Conservation (phyloP, 2,888 invertebrate species). For the Tenthredo amoena region DNA sequence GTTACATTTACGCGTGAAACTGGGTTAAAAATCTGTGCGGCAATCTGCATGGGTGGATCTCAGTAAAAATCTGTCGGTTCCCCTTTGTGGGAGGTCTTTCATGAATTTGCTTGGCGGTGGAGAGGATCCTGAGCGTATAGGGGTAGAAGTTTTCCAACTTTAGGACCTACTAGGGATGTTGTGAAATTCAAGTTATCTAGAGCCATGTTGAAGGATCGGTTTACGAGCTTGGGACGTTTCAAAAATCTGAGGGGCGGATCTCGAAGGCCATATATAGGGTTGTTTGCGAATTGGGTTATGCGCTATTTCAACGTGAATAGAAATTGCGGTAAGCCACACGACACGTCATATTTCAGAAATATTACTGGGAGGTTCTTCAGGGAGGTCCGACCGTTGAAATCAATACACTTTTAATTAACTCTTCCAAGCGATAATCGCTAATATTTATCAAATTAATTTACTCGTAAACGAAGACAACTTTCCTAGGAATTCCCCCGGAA, state of each 20-base stretch:
- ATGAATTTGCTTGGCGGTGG: conserved; percentile 1
- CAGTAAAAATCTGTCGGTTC: conserved; percentile 9
- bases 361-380: neutral
- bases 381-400: too few relatives aligned
- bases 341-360: neutral
- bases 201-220: conserved; percentile 9
- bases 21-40: neutral
- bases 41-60: conserved; percentile 7
- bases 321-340: neutral
- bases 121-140: conserved; percentile 27
- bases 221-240: conserved; percentile 15
- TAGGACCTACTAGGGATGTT: conserved; percentile 26
- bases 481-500: too few relatives aligned
- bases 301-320: neutral
- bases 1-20: neutral
- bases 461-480: too few relatives aligned
- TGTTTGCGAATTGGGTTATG: neutral
- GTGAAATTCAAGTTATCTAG: conserved; percentile 29
- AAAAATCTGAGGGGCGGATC: conserved; percentile 15
- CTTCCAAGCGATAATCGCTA: too few relatives aligned
- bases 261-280: conserved; percentile 6
- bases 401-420: too few relatives aligned
- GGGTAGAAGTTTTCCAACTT: conserved; percentile 26
- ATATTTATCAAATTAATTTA: too few relatives aligned
- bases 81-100: neutral